These are phyloP conservation scores for Pemphredon lugubris DNA, from an alignment of 2,888 invertebrate genomes.

Conservation along the genomic window DNA sequence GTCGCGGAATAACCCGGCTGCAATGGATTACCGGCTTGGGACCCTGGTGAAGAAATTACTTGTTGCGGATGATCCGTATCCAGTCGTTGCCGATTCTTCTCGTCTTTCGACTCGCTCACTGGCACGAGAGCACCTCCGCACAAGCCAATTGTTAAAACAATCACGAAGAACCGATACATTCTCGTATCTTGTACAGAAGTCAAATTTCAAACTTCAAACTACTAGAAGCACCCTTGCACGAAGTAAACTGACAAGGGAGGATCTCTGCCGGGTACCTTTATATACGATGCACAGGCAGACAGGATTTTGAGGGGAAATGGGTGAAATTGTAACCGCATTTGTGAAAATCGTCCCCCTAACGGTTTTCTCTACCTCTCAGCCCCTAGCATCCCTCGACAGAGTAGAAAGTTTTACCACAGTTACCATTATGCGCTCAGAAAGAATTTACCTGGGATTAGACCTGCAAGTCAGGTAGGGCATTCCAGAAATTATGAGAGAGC, in stretches of 20 bases:
- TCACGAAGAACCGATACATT: conserved; percentile 18
- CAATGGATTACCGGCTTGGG: no score
- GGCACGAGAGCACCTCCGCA: conserved; percentile 40
- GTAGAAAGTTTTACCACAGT: background rate
- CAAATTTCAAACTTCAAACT: background rate
- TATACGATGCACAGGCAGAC: conserved; percentile 4
- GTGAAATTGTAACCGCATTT: no score
- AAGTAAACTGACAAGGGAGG: no score
- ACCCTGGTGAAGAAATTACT: no score
- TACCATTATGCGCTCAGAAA: no score
- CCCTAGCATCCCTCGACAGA: background rate
- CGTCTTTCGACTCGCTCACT: background rate
- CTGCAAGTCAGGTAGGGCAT: no score
- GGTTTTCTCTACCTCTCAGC: background rate
- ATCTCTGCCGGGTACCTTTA: background rate
- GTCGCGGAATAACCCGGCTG: no score
- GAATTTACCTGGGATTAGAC: no score
- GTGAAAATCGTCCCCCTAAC: background rate
- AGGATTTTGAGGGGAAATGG: no score
- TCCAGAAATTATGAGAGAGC: no score
- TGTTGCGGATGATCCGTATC: no score
- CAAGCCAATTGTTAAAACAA: conserved; percentile 32
- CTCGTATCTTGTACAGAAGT: background rate
- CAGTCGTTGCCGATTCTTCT: background rate
- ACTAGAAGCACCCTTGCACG: no score